phyloP scores from a whole-genome alignment of 2,113 vertebrate species.

The Hystrix cristata region DNA sequence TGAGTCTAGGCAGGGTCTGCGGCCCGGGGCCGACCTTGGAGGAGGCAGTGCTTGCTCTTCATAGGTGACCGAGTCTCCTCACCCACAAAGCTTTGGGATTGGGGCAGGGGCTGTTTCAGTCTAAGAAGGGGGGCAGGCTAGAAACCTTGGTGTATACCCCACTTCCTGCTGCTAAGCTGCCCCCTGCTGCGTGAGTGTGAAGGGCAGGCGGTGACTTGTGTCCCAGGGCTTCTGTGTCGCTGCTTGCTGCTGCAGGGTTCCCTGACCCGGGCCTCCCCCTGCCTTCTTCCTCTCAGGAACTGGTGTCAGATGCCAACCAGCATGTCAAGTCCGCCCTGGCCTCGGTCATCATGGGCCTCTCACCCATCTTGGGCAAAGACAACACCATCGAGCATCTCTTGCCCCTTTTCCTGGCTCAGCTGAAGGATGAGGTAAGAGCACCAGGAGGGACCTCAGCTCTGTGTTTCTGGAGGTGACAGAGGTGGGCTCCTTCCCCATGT shows the following conservation, averaged over 20 bases:
- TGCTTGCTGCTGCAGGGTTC: neutral
- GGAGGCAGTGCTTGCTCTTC: neutral
- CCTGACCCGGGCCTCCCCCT: neutral
- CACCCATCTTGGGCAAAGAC: slow-evolving; percentile 90
- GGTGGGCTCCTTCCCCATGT: neutral
- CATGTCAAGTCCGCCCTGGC: slow-evolving; percentile 90
- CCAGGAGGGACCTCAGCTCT: too few species aligned
- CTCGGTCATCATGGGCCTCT: slow-evolving; percentile 90
- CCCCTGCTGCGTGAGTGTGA: neutral
- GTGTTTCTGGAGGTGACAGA: neutral
- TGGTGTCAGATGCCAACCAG: slow-evolving; percentile 89
- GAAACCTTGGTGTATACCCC: fast-evolving
- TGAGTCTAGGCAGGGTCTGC: neutral
- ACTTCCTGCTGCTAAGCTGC: fast-evolving
- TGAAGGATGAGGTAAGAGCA: slow-evolving; percentile 89
- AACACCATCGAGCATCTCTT: slow-evolving; percentile 90
- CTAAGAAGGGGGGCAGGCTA: too few species aligned
- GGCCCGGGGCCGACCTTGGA: neutral
- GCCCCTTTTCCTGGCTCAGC: slow-evolving; percentile 89
- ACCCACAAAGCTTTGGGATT: neutral
- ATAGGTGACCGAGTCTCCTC: neutral
- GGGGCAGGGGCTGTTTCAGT: neutral
- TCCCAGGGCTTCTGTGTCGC: neutral
- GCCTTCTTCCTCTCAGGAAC: slow-evolving; percentile 80
- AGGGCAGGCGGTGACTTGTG: too few species aligned